phyloP scores from a whole-genome alignment of 37 sponge, comb jelly and placozoan genomes.

The Chondrilla cf. caribensis region DNA sequence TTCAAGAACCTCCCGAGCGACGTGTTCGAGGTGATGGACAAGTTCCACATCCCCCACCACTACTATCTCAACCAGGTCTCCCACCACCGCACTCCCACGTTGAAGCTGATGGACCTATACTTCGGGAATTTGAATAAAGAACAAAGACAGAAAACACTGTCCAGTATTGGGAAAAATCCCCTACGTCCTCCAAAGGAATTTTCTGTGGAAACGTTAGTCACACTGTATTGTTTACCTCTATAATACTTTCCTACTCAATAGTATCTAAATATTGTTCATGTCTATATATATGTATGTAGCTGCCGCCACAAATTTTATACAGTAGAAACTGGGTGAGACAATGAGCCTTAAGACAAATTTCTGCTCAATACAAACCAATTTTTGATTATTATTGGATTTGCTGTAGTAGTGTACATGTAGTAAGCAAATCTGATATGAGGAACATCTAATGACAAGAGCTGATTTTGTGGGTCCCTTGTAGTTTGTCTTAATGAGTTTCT shows the following conservation, averaged over 20 bases:
- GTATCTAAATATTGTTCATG: too few species aligned
- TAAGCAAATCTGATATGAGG: too few species aligned
- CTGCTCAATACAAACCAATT: too few species aligned
- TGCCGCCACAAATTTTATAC: too few species aligned
- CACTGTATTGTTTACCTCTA: not conserved
- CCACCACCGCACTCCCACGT: not conserved
- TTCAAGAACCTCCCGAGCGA: conserved; percentile 47
- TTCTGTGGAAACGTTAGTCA: not conserved
- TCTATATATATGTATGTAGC: too few species aligned
- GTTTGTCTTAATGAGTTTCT: too few species aligned
- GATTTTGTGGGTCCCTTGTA: too few species aligned
- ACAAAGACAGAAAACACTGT: not conserved
- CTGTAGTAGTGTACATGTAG: too few species aligned
- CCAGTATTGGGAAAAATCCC: not conserved
- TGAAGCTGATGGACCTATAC: not conserved
- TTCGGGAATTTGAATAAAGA: not conserved
- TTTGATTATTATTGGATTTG: too few species aligned
- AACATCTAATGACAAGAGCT: too few species aligned
- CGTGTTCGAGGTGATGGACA: conserved; percentile 34
- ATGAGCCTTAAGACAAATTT: too few species aligned
- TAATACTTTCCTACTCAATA: not conserved
- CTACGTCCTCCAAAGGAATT: not conserved
- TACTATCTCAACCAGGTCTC: conserved; percentile 20
- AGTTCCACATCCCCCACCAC: conserved; percentile 22
- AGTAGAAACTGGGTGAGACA: too few species aligned